Base-by-base conservation (phyloP, 2,113 vertebrate genomes). In the Noturus placidus region DNA sequence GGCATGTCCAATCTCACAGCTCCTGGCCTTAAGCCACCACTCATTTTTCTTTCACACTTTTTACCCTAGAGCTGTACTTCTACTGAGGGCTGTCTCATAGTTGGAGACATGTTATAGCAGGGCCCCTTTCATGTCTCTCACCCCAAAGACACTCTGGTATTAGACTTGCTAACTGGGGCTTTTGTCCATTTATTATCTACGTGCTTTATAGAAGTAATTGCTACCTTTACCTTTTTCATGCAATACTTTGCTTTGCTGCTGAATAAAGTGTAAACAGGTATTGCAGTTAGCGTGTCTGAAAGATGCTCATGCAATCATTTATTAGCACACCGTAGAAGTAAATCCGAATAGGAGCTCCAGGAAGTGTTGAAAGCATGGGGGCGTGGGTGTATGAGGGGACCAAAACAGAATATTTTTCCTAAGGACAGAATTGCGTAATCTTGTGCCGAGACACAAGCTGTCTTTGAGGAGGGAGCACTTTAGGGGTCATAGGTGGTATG, bases 391-490 rank as follows among this genome's bases (percentile, higher is more conserved):
- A 85, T 59, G 90, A 89, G 69, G 77, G 63, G 57, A 72, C 72
- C 42, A 86, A 83, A 61, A 91, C 50, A 91, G 91, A 91, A 87
- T 42, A 74, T 87, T 90, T 81, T 84, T 22, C 69, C 89, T 91
- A 89, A 82, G 94, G 91, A 91, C 90, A 88, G 86, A 85, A 93
- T 95, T 96, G 94, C 93, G 90, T 95, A 95, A 95, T 92, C 91
- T 72, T 87, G 80, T 86, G 74, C 83, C 87, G 15, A 72, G 65
- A 80, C 82, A n/a, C 88, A 77, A 54, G 77, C 79, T 78, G 59
- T 86, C 57, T 90, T 88, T 90, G 79, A 89, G 63, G 59, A 69
- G 70, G 25, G 38, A 86, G 84, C 89, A 88, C 63, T 90, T 80
- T n/a, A 78, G 59, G 77, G 89, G 89, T 84, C 83, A 89, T 87